Evolutionary conservation across 2,113 vertebrate species (phyloP).

Genomic region (Balaeniceps rex): DNA sequence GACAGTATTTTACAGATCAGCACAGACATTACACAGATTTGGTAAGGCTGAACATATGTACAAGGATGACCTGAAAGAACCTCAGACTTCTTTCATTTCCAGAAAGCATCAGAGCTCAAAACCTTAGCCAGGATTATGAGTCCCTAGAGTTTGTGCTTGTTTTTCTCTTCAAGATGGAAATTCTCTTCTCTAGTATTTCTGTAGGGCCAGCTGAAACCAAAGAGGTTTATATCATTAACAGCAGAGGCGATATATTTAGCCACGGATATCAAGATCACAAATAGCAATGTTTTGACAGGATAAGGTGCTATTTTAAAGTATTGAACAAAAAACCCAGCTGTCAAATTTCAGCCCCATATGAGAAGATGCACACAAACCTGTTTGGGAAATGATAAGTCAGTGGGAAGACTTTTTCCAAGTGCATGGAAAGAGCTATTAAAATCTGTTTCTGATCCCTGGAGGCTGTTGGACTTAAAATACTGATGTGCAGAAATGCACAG

Average conservation of each 20-base stretch:
- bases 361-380: neutral
- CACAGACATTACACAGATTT: neutral
- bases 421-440: neutral
- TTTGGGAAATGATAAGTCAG: neutral
- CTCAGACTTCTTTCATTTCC: neutral
- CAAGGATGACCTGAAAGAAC: neutral
- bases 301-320: neutral
- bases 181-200: neutral
- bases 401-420: neutral
- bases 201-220: neutral
- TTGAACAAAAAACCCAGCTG: neutral
- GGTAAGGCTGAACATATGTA: neutral
- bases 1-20: conserved; percentile 37
- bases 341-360: neutral
- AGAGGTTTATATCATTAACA: neutral
- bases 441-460: neutral
- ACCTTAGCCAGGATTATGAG: neutral
- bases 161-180: neutral
- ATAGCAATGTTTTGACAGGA: neutral
- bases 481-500: neutral
- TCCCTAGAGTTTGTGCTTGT: neutral
- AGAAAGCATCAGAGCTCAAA: neutral
- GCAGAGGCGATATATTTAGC: neutral
- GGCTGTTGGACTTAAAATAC: neutral
- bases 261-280: neutral